These are phyloP conservation scores for Agrilus mali DNA, from an alignment of 2,888 invertebrate genomes.

Conservation along the genomic window DNA sequence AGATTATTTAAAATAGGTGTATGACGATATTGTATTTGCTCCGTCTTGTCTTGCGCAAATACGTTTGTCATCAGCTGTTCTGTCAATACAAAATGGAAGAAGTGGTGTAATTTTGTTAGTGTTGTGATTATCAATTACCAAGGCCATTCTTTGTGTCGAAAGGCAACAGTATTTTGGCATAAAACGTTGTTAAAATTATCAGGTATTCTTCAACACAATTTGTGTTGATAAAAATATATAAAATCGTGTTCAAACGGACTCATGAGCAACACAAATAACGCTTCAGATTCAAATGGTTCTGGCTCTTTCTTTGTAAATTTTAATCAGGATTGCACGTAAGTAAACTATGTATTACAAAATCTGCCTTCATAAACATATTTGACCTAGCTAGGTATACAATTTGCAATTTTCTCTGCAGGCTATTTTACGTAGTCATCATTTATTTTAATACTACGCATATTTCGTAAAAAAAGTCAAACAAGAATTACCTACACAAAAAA, in stretches of 20 bases:
- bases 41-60: constrained; percentile 12
- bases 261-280: constrained; percentile 75
- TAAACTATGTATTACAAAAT: constrained; percentile 21
- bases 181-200: constrained; percentile 33
- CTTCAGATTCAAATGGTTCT: constrained; percentile 58
- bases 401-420: no score
- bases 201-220: constrained; percentile 17
- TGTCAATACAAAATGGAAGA: constrained; percentile 25
- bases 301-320: constrained; percentile 91
- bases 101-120: constrained; percentile 16
- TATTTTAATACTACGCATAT: no score
- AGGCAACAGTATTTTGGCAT: constrained; percentile 35
- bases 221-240: constrained; percentile 16
- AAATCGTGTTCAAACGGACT: constrained; percentile 39
- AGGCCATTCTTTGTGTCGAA: constrained; percentile 56
- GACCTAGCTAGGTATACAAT: no score
- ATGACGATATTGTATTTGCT: background rate
- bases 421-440: no score
- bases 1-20: no score
- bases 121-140: constrained; percentile 27
- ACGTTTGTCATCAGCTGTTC: constrained; percentile 21
- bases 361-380: background rate
- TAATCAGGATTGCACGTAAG: constrained; percentile 97
- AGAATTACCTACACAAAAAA: no score
- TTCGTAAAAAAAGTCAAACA: no score